Evolutionary conservation across 2,888 invertebrate genomes (phyloP).

Genomic region (Zelleria hepariella): DNA sequence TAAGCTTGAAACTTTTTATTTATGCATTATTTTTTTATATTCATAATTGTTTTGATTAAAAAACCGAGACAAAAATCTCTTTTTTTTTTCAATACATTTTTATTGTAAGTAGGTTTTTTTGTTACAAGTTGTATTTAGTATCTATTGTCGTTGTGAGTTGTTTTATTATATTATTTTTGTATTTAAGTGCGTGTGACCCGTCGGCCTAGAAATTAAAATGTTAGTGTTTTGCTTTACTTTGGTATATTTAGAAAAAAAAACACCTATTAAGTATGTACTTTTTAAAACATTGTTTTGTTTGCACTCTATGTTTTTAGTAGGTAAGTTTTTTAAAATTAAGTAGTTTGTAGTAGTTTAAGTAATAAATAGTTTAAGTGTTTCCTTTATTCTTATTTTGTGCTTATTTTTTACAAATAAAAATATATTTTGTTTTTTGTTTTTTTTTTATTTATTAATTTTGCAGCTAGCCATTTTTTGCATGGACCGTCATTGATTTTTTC

Average conservation of each 20-base stretch:
- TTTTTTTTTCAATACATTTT: too few relatives aligned
- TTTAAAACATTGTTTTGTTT: too few relatives aligned
- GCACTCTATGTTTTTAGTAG: slow-evolving; percentile 9
- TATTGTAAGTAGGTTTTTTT: neutral
- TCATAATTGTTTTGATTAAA: too few relatives aligned
- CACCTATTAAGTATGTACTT: too few relatives aligned
- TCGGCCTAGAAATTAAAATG: neutral
- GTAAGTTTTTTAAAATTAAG: neutral
- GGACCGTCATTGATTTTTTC: too few relatives aligned
- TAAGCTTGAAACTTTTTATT: neutral
- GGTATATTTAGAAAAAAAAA: slow-evolving; percentile 2
- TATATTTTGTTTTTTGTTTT: slow-evolving; percentile 7
- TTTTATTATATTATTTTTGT: slow-evolving; percentile 9
- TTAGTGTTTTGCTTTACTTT: slow-evolving; percentile 11
- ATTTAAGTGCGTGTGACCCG: slow-evolving; percentile 9
- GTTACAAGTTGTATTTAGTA: neutral
- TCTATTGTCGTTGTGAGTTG: neutral
- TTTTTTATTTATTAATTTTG: neutral
- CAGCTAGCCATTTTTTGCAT: neutral
- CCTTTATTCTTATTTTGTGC: neutral
- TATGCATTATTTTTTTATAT: neutral
- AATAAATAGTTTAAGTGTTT: neutral
- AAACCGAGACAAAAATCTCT: too few relatives aligned
- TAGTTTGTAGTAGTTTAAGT: neutral
- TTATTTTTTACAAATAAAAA: neutral